These are phyloP conservation scores for Melanostoma mellinum DNA, from an alignment of 2,888 invertebrate species.

Conservation along the genomic window DNA sequence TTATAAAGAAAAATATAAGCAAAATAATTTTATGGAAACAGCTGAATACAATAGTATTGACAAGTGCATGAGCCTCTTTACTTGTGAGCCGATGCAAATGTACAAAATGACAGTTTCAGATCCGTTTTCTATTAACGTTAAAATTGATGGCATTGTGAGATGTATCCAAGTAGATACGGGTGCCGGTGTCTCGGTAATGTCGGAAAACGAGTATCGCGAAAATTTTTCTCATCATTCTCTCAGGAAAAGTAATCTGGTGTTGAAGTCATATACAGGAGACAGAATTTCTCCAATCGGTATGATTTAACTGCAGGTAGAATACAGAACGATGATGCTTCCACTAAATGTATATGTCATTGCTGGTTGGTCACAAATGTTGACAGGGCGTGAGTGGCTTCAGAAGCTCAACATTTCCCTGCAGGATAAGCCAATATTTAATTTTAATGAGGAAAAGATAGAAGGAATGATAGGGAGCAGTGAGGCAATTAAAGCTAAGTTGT, in stretches of 20 bases:
- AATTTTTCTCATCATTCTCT: conserved; percentile 10
- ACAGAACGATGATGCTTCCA: neutral
- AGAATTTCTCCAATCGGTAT: conserved; percentile 5
- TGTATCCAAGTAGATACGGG: conserved; percentile 15
- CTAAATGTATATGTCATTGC: conserved; percentile 6
- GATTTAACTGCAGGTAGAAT: conserved; percentile 6
- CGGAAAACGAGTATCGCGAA: conserved; percentile 8
- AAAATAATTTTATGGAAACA: neutral
- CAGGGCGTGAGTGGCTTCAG: conserved; percentile 15
- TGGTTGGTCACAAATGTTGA: conserved; percentile 10
- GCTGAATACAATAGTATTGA: neutral
- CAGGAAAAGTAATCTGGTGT: conserved; percentile 2
- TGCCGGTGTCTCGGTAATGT: conserved; percentile 3
- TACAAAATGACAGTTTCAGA: neutral
- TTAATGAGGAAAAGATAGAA: neutral
- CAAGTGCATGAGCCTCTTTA: conserved; percentile 10
- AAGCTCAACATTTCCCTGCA: conserved; percentile 4
- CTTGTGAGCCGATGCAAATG: neutral
- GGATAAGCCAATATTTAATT: conserved; percentile 17
- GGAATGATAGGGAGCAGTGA: neutral
- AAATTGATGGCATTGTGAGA: conserved; percentile 10
- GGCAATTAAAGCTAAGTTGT: conserved; percentile 11
- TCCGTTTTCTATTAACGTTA: conserved; percentile 3
- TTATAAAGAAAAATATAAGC: too few relatives aligned
- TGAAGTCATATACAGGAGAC: neutral